These are phyloP conservation scores for Chionis minor DNA, from an alignment of 2,113 vertebrate genomes.

Conservation along the genomic window DNA sequence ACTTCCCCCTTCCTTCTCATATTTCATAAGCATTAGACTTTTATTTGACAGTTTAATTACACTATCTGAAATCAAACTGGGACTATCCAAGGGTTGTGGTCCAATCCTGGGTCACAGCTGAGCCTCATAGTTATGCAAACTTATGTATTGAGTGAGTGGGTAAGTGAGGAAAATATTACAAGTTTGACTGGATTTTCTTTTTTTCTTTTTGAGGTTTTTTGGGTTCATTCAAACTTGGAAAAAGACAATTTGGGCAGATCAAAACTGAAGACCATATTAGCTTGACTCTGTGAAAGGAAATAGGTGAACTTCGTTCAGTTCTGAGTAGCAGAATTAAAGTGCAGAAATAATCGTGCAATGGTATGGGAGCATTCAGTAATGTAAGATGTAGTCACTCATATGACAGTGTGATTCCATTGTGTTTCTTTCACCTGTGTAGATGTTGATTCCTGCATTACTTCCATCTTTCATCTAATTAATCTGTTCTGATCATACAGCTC, in stretches of 20 bases:
- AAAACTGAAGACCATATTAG: neutral
- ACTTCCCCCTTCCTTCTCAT: neutral
- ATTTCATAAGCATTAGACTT: neutral
- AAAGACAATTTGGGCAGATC: neutral
- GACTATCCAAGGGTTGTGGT: neutral
- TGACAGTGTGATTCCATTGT: neutral
- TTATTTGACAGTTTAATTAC: slow-evolving; percentile 27
- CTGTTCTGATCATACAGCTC: neutral
- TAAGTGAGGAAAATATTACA: neutral
- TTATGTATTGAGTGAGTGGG: neutral
- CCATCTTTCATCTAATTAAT: slow-evolving; percentile 10
- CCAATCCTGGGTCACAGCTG: neutral
- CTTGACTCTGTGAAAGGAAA: neutral
- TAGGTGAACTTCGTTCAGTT: neutral
- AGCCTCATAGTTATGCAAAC: neutral
- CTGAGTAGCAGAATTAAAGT: neutral
- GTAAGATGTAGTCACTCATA: neutral
- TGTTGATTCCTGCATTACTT: neutral
- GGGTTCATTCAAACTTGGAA: neutral
- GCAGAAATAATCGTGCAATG: neutral
- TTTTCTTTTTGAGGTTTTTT: neutral
- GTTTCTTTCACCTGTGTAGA: neutral
- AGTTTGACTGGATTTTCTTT: neutral
- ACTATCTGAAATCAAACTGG: neutral
- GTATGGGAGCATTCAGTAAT: neutral